phyloP scores from a whole-genome alignment of 2,797 vertebrate genomes.

The Sebastes kiyomatsui region DNA sequence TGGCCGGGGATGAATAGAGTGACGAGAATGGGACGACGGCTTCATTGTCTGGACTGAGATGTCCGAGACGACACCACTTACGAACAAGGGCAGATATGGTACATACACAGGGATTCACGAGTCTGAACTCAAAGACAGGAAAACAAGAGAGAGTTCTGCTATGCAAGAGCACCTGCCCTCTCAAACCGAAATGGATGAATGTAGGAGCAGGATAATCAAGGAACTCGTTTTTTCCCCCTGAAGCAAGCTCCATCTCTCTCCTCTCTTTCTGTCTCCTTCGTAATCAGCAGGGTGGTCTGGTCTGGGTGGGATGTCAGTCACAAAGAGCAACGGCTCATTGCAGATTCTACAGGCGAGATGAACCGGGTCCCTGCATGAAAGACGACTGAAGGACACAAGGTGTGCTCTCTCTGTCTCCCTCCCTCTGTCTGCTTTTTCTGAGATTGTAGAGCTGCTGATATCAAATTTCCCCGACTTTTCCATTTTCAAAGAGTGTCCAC shows the following conservation, averaged over 20 bases:
- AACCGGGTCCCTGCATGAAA: slow-evolving; percentile 46
- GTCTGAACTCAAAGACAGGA: slow-evolving; percentile 32
- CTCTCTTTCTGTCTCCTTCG: slow-evolving; percentile 5
- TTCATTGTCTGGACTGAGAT: slow-evolving; percentile 74
- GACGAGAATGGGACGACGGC: slow-evolving; percentile 65
- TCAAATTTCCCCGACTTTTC: slow-evolving; percentile 60
- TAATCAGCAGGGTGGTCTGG: slow-evolving; percentile 67
- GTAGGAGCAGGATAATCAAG: slow-evolving; percentile 47
- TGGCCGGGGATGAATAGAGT: slow-evolving; percentile 73
- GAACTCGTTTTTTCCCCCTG: background rate
- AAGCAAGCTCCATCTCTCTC: slow-evolving; percentile 19
- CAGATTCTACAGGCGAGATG: slow-evolving; percentile 71
- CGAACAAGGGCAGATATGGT: slow-evolving; percentile 46
- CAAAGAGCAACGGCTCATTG: slow-evolving; percentile 73
- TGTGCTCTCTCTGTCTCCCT: slow-evolving; percentile 24
- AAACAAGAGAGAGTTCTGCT: slow-evolving; percentile 15
- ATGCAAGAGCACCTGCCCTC: slow-evolving; percentile 7
- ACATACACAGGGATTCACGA: slow-evolving; percentile 11
- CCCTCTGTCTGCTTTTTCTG: slow-evolving; percentile 40
- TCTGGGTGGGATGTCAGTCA: slow-evolving; percentile 62
- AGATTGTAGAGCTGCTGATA: slow-evolving; percentile 53
- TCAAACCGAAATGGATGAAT: slow-evolving; percentile 14
- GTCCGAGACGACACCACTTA: slow-evolving; percentile 60
- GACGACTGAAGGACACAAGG: slow-evolving; percentile 65
- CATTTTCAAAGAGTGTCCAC: slow-evolving; percentile 61